phyloP scores from a whole-genome alignment of 2,797 vertebrate genomes.

The Octomys mimax region DNA sequence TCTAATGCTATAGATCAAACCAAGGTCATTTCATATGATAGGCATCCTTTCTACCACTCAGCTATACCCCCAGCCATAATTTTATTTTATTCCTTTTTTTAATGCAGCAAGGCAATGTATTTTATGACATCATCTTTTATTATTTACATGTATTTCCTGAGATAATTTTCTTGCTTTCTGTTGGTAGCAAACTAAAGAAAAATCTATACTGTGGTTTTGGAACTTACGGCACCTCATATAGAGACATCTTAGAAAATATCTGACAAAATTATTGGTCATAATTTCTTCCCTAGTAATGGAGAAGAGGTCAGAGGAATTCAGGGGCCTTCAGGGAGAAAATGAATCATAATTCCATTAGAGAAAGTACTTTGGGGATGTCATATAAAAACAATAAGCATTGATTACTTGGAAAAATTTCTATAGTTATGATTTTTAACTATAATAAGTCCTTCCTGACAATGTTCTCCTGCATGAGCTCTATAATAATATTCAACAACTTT shows the following conservation, averaged over 20 bases:
- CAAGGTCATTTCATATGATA: not conserved
- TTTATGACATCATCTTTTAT: not conserved
- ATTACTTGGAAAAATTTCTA: conserved; percentile 6
- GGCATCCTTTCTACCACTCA: not conserved
- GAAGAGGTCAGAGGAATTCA: not conserved
- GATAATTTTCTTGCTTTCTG: not conserved
- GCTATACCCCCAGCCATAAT: not conserved
- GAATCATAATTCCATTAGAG: conserved; percentile 1
- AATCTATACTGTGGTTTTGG: not conserved
- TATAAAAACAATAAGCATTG: not conserved
- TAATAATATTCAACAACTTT: conserved; percentile 1
- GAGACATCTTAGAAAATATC: conserved; percentile 7
- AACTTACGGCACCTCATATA: not conserved
- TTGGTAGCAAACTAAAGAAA: not conserved
- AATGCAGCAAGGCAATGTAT: not conserved
- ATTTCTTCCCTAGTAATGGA: not conserved
- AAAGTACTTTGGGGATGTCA: not conserved
- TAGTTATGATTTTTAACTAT: not conserved
- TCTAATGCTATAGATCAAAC: not conserved
- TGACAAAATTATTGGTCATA: not conserved
- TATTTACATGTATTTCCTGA: not conserved
- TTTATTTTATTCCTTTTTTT: not conserved
- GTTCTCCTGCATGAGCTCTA: not conserved
- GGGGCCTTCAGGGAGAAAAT: not conserved
- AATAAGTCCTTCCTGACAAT: not conserved